Conservation (phyloP, 2,888 invertebrate species). For the Leptarthrus brevirostris region DNA sequence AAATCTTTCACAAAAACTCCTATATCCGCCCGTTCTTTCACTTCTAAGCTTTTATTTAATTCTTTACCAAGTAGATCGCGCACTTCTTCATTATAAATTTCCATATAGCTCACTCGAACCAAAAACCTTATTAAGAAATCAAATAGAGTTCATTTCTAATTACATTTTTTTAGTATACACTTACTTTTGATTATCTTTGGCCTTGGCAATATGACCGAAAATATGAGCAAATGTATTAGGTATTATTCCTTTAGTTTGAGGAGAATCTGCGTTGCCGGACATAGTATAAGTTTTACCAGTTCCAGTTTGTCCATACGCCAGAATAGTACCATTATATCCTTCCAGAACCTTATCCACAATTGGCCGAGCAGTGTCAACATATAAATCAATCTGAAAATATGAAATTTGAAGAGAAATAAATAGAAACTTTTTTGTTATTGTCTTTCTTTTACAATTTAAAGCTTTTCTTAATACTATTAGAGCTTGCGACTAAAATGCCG, state of each 20-base stretch:
- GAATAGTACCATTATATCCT: slow-evolving; percentile 95
- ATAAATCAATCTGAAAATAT: slow-evolving; percentile 82
- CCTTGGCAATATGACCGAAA: slow-evolving; percentile 96
- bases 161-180: no score
- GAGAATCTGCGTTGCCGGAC: slow-evolving; percentile 89
- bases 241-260: slow-evolving; percentile 94
- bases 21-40: slow-evolving; percentile 95
- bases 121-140: slow-evolving; percentile 78
- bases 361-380: slow-evolving; percentile 94
- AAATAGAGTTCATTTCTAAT: no score
- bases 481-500: no score
- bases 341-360: slow-evolving; percentile 96
- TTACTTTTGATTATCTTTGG: slow-evolving; percentile 89
- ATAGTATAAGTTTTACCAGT: slow-evolving; percentile 99
- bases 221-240: slow-evolving; percentile 99
- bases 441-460: no score
- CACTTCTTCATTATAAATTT: slow-evolving; percentile 99
- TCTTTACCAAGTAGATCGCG: slow-evolving; percentile 93
- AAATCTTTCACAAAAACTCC: slow-evolving; percentile 99
- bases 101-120: slow-evolving; percentile 96
- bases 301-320: slow-evolving; percentile 92
- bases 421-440: no score
- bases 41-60: slow-evolving; percentile 86
- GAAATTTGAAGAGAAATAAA: no score
- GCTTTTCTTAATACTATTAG: no score